Conservation (phyloP, 2,888 invertebrate genomes). For the Escarpia spicata region DNA sequence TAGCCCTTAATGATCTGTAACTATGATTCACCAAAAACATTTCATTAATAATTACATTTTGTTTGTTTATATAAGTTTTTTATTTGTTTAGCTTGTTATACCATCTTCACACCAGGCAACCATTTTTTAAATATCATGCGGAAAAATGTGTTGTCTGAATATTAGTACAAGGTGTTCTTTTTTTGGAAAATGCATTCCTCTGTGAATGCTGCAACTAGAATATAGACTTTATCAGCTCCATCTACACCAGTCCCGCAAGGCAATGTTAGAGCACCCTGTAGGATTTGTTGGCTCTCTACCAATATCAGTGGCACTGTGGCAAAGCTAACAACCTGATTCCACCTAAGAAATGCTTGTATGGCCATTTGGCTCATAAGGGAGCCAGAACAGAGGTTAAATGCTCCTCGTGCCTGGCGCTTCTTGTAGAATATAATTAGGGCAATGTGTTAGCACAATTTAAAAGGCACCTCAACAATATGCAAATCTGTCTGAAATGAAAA, state of each 20-base stretch:
- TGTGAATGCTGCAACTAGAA: neutral
- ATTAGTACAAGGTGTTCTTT: constrained; percentile 1
- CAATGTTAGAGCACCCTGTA: neutral
- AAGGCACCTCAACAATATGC: neutral
- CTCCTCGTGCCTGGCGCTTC: neutral
- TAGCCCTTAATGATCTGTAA: no score
- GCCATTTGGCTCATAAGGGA: neutral
- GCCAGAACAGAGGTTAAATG: neutral
- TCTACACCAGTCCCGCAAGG: neutral
- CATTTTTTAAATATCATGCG: neutral
- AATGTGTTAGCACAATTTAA: neutral
- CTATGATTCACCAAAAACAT: no score
- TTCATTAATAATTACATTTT: no score
- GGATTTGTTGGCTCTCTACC: neutral
- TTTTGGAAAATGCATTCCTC: neutral
- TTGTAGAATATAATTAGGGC: neutral
- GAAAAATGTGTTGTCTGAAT: neutral
- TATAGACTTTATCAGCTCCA: neutral
- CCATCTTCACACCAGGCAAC: neutral
- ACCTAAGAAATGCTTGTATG: neutral
- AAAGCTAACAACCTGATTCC: neutral
- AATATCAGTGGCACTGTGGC: neutral
- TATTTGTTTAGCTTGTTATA: neutral
- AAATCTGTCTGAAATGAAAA: neutral
- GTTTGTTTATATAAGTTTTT: neutral